phyloP scores from a whole-genome alignment of 1,140 invertebrate genomes.

The Anthonomus grandis region DNA sequence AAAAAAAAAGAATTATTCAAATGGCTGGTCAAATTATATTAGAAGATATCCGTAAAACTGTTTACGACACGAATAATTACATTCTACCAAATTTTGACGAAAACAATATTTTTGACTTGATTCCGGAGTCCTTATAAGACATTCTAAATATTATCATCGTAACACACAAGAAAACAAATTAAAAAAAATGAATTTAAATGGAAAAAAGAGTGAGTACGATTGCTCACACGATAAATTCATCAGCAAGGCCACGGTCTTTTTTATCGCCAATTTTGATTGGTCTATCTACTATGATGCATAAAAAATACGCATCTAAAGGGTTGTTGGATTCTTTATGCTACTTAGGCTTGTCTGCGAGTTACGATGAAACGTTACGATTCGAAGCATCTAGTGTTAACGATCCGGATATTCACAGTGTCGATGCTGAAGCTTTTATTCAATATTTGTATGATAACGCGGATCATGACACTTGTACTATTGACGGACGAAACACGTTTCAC shows the following conservation, averaged over 20 bases:
- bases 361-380: constrained; percentile 20
- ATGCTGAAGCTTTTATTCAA: too few species aligned
- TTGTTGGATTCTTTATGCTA: constrained; percentile 17
- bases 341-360: constrained; percentile 17
- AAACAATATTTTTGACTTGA: background rate
- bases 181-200: too few species aligned
- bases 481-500: too few species aligned
- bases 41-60: background rate
- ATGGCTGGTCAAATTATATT: constrained; percentile 8
- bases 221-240: constrained; percentile 17
- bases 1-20: constrained; percentile 9
- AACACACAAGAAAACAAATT: background rate
- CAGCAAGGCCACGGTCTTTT: constrained; percentile 22
- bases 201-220: constrained; percentile 16
- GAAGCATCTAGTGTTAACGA: too few species aligned
- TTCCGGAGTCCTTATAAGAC: background rate
- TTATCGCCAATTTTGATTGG: constrained; percentile 23
- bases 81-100: too few species aligned
- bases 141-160: background rate
- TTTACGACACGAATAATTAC: background rate
- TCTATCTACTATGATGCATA: constrained; percentile 11
- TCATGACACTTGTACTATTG: too few species aligned
- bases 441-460: too few species aligned
- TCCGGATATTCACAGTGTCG: too few species aligned
- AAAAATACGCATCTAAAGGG: constrained; percentile 7